phyloP scores from a whole-genome alignment of 1,140 invertebrate genomes.

The Zaprionus kolodkinae region DNA sequence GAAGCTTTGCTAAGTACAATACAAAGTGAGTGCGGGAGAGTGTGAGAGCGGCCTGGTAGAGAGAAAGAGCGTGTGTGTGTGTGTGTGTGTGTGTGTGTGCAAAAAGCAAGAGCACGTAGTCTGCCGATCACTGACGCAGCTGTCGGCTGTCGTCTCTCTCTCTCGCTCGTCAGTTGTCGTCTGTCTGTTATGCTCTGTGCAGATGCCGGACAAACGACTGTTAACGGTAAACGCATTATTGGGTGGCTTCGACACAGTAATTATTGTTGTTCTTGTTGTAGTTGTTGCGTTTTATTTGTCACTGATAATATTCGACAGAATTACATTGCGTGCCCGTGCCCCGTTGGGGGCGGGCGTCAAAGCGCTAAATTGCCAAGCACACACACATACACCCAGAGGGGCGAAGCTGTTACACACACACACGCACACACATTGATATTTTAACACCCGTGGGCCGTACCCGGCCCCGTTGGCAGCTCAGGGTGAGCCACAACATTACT shows the following conservation, averaged over 20 bases:
- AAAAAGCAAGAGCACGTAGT: slow-evolving; percentile 22
- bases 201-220: slow-evolving; percentile 45
- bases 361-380: slow-evolving; percentile 62
- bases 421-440: slow-evolving; percentile 37
- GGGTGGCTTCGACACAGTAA: slow-evolving; percentile 40
- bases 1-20: slow-evolving; percentile 46
- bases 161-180: slow-evolving; percentile 2
- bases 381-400: slow-evolving; percentile 34
- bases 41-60: neutral
- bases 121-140: slow-evolving; percentile 35
- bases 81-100: neutral
- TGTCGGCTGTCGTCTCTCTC: slow-evolving; percentile 28
- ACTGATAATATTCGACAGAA: slow-evolving; percentile 50
- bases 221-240: slow-evolving; percentile 60
- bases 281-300: slow-evolving; percentile 15
- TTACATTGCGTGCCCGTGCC: slow-evolving; percentile 32
- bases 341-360: slow-evolving; percentile 59
- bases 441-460: slow-evolving; percentile 75
- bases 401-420: slow-evolving; percentile 32
- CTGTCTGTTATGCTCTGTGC: slow-evolving; percentile 20
- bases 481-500: slow-evolving; percentile 79
- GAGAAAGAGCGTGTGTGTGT: neutral
- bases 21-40: slow-evolving; percentile 1
- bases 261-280: slow-evolving; percentile 27
- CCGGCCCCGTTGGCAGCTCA: slow-evolving; percentile 76